These are phyloP conservation scores for Elysia chlorotica DNA, from an alignment of 1,140 invertebrate species.

Conservation along the genomic window DNA sequence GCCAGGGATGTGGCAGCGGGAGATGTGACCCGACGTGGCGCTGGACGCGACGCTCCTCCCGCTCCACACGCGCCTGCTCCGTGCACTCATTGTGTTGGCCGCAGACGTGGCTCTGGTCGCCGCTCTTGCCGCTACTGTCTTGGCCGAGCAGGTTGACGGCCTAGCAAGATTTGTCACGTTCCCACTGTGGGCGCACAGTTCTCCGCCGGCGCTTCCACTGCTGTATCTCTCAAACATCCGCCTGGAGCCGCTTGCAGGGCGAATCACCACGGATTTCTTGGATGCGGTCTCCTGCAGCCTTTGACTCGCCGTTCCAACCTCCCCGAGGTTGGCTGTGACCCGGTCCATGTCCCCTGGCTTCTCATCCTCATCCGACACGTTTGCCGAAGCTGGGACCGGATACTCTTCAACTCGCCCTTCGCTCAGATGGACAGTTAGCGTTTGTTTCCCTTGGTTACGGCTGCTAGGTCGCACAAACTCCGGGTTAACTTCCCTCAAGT, in stretches of 20 bases:
- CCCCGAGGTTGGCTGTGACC: neutral
- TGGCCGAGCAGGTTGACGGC: too few relatives aligned
- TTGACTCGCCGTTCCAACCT: neutral
- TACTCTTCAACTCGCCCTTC: neutral
- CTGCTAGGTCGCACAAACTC: too few relatives aligned
- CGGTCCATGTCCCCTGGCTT: neutral
- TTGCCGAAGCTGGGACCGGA: too few relatives aligned
- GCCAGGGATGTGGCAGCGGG: constrained; percentile 34
- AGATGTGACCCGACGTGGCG: constrained; percentile 19
- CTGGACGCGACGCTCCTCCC: neutral
- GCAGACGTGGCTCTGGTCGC: too few relatives aligned
- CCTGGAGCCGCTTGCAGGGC: neutral
- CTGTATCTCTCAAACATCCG: neutral
- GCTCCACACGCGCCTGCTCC: constrained; percentile 6
- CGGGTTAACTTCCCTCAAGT: neutral
- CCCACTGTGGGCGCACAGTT: too few relatives aligned
- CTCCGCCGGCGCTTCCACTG: too few relatives aligned
- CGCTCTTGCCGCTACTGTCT: too few relatives aligned
- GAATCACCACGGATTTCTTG: neutral
- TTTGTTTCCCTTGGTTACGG: neutral
- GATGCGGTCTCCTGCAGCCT: too few relatives aligned
- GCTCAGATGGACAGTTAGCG: too few relatives aligned
- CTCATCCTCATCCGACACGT: neutral
- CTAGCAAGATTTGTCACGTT: too few relatives aligned
- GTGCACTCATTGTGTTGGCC: neutral